These are phyloP conservation scores for Gymnogyps californianus DNA, from an alignment of 2,113 vertebrate species.

Conservation along the genomic window DNA sequence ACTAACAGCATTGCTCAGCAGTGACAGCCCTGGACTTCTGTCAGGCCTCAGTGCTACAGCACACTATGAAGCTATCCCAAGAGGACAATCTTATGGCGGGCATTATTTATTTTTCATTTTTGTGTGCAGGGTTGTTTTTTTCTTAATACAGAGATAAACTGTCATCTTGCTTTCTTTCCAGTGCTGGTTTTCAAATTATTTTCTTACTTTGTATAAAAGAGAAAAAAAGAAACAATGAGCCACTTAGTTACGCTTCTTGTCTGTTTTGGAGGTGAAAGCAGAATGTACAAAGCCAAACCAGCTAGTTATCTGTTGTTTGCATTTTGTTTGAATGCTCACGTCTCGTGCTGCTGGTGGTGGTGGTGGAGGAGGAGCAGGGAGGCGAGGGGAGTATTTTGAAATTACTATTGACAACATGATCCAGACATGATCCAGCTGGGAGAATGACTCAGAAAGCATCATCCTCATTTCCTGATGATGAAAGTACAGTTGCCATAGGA, in stretches of 20 bases:
- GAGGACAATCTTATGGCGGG: background rate
- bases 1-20: background rate
- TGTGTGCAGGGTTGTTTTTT: background rate
- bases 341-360: background rate
- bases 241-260: background rate
- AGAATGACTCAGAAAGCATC: conserved; percentile 12
- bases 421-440: background rate
- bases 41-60: background rate
- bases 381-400: background rate
- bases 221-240: background rate
- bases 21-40: background rate
- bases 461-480: background rate
- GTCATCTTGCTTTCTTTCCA: background rate
- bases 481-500: background rate
- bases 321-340: background rate
- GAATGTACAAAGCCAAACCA: background rate
- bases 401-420: background rate
- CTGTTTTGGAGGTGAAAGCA: background rate
- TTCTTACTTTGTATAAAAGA: background rate
- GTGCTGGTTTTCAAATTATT: background rate
- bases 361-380: background rate
- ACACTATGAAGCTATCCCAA: background rate
- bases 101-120: background rate
- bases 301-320: background rate
- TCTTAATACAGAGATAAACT: background rate